These are phyloP conservation scores for Sinocyclocheilus rhinocerous DNA, from an alignment of 2,113 vertebrate species.

Conservation along the genomic window DNA sequence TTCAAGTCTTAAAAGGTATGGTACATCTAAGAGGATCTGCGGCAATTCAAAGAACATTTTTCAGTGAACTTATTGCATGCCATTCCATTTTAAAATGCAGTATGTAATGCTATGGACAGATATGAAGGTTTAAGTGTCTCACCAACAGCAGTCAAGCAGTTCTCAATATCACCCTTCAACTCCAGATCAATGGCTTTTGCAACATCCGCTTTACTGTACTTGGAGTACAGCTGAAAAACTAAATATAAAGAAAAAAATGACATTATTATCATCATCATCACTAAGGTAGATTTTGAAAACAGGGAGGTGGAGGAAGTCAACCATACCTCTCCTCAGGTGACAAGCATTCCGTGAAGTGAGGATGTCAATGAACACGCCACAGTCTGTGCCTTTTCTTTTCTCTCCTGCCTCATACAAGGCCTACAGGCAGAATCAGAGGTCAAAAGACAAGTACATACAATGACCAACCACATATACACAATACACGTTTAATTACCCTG, in stretches of 20 bases:
- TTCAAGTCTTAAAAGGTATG: too few relatives aligned
- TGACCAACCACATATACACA: neutral
- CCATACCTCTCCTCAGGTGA: constrained; percentile 84
- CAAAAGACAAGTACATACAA: neutral
- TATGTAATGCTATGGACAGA: neutral
- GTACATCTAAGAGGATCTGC: neutral
- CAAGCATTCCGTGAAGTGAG: constrained; percentile 79
- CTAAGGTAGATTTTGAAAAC: neutral
- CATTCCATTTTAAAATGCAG: neutral
- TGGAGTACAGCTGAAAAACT: constrained; percentile 90
- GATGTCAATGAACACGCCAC: constrained; percentile 79
- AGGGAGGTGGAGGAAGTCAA: neutral
- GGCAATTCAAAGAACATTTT: neutral
- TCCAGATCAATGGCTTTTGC: constrained; percentile 90
- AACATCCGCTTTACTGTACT: constrained; percentile 92
- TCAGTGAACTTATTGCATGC: neutral
- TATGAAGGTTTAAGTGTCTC: constrained; percentile 57
- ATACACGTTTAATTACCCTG: constrained; percentile 74
- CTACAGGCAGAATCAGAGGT: constrained; percentile 51
- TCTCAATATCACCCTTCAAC: constrained; percentile 94
- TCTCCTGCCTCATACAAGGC: constrained; percentile 93
- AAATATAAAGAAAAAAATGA: constrained; percentile 20
- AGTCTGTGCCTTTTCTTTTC: constrained; percentile 86
- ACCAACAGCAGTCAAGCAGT: constrained; percentile 86
- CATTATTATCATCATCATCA: neutral